Percentiles rank a stretch among this genome's conserved stretches.
These are phyloP conservation scores for Capreolus pygargus DNA, from an alignment of 2,113 vertebrate genomes.

Conservation along the genomic window DNA sequence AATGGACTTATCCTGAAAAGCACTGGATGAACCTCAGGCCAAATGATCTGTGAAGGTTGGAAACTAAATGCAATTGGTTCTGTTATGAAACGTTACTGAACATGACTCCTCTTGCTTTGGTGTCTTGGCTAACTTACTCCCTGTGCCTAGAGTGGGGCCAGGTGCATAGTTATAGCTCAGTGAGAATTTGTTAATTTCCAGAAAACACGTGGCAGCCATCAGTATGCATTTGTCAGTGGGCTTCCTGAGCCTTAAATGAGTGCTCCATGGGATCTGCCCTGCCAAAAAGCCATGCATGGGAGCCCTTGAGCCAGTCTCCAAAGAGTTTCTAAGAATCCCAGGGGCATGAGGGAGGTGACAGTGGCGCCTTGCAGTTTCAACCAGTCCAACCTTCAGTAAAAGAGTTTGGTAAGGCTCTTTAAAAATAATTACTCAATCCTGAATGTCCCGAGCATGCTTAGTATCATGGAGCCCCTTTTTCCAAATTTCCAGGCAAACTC, in stretches of 20 bases:
- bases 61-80: not conserved
- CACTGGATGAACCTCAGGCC: not conserved
- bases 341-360: no score
- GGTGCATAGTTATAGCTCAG: fast-evolving
- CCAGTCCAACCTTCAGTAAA: not conserved
- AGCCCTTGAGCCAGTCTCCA: not conserved
- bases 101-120: not conserved
- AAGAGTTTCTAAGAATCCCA: not conserved
- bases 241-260: not conserved
- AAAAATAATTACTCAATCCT: not conserved
- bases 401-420: not conserved
- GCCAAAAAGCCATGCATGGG: not conserved
- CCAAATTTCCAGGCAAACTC: not conserved
- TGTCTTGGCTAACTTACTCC: not conserved
- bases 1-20: not conserved
- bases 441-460: not conserved
- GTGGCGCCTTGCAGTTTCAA: not conserved
- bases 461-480: not conserved
- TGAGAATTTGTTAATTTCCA: not conserved
- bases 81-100: not conserved
- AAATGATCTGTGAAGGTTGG: not conserved
- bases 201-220: not conserved
- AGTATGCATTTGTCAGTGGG: fast-evolving
- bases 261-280: not conserved
- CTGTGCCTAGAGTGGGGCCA: not conserved